These are phyloP conservation scores for Hermetia illucens DNA, from an alignment of 1,140 invertebrate genomes.

Conservation along the genomic window DNA sequence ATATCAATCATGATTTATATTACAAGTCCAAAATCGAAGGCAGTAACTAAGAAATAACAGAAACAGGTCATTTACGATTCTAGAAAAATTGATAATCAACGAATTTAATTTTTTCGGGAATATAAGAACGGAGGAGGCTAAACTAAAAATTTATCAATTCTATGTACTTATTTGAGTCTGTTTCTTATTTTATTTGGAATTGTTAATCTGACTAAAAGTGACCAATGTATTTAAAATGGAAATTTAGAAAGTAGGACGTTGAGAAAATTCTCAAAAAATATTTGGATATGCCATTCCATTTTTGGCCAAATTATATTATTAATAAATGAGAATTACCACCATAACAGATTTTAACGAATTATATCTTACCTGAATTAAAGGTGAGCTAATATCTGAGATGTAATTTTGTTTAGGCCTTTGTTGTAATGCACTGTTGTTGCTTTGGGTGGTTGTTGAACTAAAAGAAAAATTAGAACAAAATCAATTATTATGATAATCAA, in stretches of 20 bases:
- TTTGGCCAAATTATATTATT: no score
- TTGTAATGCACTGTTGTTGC: slow-evolving; percentile 24
- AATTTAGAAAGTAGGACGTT: neutral
- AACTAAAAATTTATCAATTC: no score
- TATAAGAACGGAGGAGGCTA: no score
- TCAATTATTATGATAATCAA: no score
- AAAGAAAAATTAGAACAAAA: slow-evolving; percentile 15
- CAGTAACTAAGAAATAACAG: no score
- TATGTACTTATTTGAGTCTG: no score
- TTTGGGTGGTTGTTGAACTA: slow-evolving; percentile 44
- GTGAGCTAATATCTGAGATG: slow-evolving; percentile 66
- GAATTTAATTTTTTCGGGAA: no score
- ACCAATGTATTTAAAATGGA: neutral
- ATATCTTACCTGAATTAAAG: slow-evolving; percentile 51
- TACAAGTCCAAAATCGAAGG: no score
- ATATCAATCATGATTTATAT: no score
- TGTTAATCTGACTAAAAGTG: neutral
- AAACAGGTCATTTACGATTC: no score
- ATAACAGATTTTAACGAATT: neutral
- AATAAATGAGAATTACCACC: neutral
- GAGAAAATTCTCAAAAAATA: neutral
- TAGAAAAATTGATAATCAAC: no score
- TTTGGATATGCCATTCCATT: neutral
- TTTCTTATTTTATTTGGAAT: no score
- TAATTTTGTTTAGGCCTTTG: slow-evolving; percentile 28